Conservation (phyloP, 1,140 invertebrate genomes). For the Leptinotarsa defecta region DNA sequence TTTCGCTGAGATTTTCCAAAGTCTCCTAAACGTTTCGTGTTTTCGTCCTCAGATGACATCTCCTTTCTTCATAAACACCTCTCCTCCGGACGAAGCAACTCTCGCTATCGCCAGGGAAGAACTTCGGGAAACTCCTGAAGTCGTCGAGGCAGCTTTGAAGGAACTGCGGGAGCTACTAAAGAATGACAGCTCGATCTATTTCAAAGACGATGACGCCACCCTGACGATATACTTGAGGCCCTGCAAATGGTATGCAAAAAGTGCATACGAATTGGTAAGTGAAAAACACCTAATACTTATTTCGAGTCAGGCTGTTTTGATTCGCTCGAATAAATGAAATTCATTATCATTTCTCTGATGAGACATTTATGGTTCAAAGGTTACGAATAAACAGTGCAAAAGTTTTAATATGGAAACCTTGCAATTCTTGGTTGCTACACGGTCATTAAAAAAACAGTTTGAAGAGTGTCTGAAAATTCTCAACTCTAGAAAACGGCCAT, state of each 20-base stretch:
- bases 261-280: slow-evolving; percentile 73
- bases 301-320: not conserved
- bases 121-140: slow-evolving; percentile 70
- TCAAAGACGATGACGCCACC: slow-evolving; percentile 73
- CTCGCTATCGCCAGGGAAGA: slow-evolving; percentile 66
- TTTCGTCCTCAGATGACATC: slow-evolving; percentile 20
- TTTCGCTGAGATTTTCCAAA: not conserved
- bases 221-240: slow-evolving; percentile 75
- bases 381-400: not conserved
- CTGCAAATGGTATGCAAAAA: slow-evolving; percentile 80
- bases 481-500: too few species aligned
- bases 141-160: slow-evolving; percentile 63
- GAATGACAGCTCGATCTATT: slow-evolving; percentile 67
- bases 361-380: too few species aligned
- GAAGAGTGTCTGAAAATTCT: too few species aligned
- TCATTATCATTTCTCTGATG: not conserved
- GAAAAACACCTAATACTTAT: not conserved
- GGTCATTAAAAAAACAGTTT: too few species aligned
- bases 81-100: slow-evolving; percentile 44
- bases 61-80: slow-evolving; percentile 29
- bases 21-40: not conserved
- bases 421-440: too few species aligned
- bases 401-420: too few species aligned
- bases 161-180: slow-evolving; percentile 66
- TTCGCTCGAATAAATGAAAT: not conserved